A percentile compares a stretch with the other conserved stretches of the same genome.
These are phyloP conservation scores for Melipona quadrifasciata DNA, from an alignment of 1,140 invertebrate genomes.

Conservation along the genomic window DNA sequence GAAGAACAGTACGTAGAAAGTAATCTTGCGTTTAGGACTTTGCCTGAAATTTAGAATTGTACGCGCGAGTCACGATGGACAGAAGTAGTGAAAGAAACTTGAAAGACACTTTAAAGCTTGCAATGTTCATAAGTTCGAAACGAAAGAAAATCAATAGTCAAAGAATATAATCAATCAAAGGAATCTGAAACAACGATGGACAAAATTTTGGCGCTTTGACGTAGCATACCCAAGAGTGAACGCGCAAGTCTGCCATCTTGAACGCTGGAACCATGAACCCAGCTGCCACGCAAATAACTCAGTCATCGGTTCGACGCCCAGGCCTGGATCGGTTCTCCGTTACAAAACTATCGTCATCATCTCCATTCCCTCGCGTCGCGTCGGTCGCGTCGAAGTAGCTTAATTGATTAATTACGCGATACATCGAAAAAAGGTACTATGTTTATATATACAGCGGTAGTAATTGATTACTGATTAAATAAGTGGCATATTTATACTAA, in stretches of 20 bases:
- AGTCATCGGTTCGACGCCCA: slow-evolving; percentile 1
- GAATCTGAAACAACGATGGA: background rate
- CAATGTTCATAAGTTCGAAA: no score
- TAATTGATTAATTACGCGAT: slow-evolving; percentile 72
- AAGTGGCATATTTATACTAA: slow-evolving; percentile 77
- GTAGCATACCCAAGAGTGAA: background rate
- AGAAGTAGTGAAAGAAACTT: background rate
- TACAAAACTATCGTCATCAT: slow-evolving; percentile 63
- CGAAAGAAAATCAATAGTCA: no score
- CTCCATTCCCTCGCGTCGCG: slow-evolving; percentile 32
- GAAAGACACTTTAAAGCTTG: no score
- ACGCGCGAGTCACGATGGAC: no score
- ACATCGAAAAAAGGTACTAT: slow-evolving; percentile 76
- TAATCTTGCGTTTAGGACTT: background rate
- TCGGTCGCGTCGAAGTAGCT: slow-evolving; percentile 51
- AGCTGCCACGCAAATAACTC: background rate
- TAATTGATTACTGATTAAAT: slow-evolving; percentile 81
- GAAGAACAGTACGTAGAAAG: background rate
- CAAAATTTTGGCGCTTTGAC: background rate
- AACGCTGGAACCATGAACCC: no score
- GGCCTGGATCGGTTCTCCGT: slow-evolving; percentile 29
- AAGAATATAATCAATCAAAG: no score
- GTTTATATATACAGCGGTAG: slow-evolving; percentile 79
- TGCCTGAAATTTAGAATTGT: background rate
- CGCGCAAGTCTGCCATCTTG: background rate